Percentiles rank a stretch among this genome's conserved stretches.
Evolutionary conservation across 2,797 vertebrate species (phyloP).

Genomic region (Hoplostethus atlanticus): DNA sequence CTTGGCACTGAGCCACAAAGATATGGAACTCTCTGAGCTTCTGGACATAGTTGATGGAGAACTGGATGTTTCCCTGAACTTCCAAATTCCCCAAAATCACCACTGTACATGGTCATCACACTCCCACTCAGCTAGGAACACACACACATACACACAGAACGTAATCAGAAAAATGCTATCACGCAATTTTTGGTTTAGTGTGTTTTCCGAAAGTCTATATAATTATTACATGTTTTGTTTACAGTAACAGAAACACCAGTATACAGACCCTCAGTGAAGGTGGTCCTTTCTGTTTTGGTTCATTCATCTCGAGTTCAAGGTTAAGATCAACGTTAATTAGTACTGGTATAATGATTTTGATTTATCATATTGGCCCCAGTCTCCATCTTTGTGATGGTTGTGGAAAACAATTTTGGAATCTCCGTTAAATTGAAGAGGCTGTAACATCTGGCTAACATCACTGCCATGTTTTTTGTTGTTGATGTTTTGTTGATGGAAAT

Average conservation of each 20-base stretch:
- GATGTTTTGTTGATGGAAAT: too few relatives aligned
- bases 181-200: too few relatives aligned
- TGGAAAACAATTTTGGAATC: neutral
- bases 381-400: neutral
- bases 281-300: neutral
- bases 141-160: slow-evolving; percentile 33
- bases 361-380: neutral
- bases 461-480: neutral
- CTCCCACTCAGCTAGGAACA: slow-evolving; percentile 91
- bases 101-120: slow-evolving; percentile 93
- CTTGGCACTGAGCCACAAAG: slow-evolving; percentile 92
- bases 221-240: neutral
- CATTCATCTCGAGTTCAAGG: neutral
- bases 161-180: slow-evolving; percentile 1
- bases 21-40: slow-evolving; percentile 93
- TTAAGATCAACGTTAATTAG: neutral
- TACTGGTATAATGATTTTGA: neutral
- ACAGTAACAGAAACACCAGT: neutral
- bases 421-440: neutral
- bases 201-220: neutral
- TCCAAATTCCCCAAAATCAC: slow-evolving; percentile 91
- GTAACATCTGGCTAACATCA: neutral
- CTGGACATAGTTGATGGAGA: slow-evolving; percentile 94
- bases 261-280: neutral
- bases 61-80: slow-evolving; percentile 93